Evolutionary conservation across 2,888 invertebrate genomes (phyloP).

Genomic region (Elegia similella): DNA sequence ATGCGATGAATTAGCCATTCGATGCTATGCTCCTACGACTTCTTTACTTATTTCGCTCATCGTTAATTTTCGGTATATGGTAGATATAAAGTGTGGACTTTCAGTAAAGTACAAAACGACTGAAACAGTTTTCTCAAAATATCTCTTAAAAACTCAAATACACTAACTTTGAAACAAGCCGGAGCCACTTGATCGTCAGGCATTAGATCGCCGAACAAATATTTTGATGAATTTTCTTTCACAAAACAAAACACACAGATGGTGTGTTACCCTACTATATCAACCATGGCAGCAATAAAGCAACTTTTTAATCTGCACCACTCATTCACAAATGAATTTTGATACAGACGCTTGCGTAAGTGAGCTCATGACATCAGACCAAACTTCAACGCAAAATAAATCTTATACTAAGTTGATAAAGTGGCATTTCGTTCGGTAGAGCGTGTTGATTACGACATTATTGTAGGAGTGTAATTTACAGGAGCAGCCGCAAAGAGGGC

Average conservation of each 20-base stretch:
- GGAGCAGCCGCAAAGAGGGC: slow-evolving; percentile 58
- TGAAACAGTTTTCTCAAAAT: no score
- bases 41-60: no score
- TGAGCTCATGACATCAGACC: slow-evolving; percentile 28
- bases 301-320: slow-evolving; percentile 38
- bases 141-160: no score
- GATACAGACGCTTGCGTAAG: slow-evolving; percentile 31
- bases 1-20: no score
- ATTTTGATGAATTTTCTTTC: background rate
- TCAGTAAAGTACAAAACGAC: no score
- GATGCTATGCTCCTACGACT: no score
- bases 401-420: slow-evolving; percentile 20
- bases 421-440: slow-evolving; percentile 25
- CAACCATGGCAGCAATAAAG: slow-evolving; percentile 26
- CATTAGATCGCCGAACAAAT: background rate
- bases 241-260: slow-evolving; percentile 8
- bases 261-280: background rate
- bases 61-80: no score
- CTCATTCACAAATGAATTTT: slow-evolving; percentile 36
- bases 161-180: no score
- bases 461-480: slow-evolving; percentile 50
- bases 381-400: slow-evolving; percentile 17
- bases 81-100: no score
- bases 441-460: slow-evolving; percentile 50
- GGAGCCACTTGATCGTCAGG: no score